These are phyloP conservation scores for Cephus rjabovi DNA, from an alignment of 2,888 invertebrate species.

Conservation along the genomic window DNA sequence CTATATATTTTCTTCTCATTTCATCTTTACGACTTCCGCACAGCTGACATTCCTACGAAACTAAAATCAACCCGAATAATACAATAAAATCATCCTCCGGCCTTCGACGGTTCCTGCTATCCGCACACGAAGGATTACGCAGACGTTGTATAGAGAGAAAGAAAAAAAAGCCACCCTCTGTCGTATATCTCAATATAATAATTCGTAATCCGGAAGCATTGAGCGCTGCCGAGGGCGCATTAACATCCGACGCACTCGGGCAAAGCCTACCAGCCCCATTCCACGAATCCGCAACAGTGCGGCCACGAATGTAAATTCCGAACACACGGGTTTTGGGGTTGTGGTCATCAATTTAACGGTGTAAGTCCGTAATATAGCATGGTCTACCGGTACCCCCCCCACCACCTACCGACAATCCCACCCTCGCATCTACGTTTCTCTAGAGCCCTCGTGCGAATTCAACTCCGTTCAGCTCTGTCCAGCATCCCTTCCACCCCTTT, in stretches of 20 bases:
- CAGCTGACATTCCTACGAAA: not conserved
- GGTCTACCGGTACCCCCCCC: not conserved
- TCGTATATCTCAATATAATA: constrained; percentile 9
- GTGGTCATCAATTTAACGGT: constrained; percentile 57
- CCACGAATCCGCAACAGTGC: constrained; percentile 12
- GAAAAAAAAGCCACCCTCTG: not conserved
- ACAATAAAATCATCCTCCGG: not conserved
- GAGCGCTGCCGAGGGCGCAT: constrained; percentile 9
- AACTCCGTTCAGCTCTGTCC: constrained; percentile 22
- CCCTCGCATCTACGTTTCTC: not conserved
- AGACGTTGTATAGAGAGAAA: not conserved
- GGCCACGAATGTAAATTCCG: constrained; percentile 47
- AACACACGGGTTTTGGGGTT: constrained; percentile 43
- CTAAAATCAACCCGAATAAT: not conserved
- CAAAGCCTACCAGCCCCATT: not conserved
- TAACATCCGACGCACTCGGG: constrained; percentile 4
- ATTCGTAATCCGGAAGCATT: constrained; percentile 25
- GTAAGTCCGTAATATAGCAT: constrained; percentile 43
- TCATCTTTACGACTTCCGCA: not conserved
- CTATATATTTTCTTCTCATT: not conserved
- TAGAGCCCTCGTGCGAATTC: not conserved
- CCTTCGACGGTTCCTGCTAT: not conserved
- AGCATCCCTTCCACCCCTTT: not conserved
- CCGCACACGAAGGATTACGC: not conserved
- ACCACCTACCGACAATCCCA: not conserved